Conservation (phyloP, 2,888 invertebrate genomes). For the Philereme transversata region DNA sequence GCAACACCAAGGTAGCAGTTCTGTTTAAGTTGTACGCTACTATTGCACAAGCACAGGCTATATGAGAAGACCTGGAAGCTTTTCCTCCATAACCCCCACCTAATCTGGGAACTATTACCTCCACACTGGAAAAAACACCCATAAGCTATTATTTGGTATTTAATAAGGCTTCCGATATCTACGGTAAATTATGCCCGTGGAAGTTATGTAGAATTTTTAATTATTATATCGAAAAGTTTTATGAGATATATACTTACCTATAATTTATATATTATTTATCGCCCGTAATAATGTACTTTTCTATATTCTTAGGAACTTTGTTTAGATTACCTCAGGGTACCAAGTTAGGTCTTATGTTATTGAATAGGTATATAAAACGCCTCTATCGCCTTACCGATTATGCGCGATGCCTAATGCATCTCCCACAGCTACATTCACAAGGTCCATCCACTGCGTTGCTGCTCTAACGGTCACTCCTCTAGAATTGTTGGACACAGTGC, state of each 20-base stretch:
- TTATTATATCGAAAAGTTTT: no score
- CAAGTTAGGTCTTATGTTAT: background rate
- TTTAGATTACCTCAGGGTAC: slow-evolving; percentile 10
- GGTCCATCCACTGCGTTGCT: slow-evolving; percentile 86
- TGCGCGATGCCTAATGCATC: slow-evolving; percentile 68
- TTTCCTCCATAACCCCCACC: slow-evolving; percentile 94
- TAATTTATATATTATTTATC: no score
- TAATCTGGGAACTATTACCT: slow-evolving; percentile 87
- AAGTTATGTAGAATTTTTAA: no score
- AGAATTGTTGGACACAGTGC: slow-evolving; percentile 56
- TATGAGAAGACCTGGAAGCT: slow-evolving; percentile 84
- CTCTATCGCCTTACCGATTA: slow-evolving; percentile 77
- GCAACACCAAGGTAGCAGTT: slow-evolving; percentile 86
- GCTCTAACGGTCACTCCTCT: slow-evolving; percentile 66
- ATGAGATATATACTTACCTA: no score
- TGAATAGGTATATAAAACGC: background rate
- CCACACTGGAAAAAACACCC: slow-evolving; percentile 79
- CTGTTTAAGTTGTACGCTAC: slow-evolving; percentile 84
- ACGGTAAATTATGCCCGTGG: background rate
- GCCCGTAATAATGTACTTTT: no score
- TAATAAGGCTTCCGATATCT: background rate
- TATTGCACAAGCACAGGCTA: slow-evolving; percentile 87
- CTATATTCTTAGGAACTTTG: no score
- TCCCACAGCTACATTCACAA: slow-evolving; percentile 81
- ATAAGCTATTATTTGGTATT: background rate